phyloP scores from a whole-genome alignment of 2,888 invertebrate genomes.

The Callyntrura guangdongensis region DNA sequence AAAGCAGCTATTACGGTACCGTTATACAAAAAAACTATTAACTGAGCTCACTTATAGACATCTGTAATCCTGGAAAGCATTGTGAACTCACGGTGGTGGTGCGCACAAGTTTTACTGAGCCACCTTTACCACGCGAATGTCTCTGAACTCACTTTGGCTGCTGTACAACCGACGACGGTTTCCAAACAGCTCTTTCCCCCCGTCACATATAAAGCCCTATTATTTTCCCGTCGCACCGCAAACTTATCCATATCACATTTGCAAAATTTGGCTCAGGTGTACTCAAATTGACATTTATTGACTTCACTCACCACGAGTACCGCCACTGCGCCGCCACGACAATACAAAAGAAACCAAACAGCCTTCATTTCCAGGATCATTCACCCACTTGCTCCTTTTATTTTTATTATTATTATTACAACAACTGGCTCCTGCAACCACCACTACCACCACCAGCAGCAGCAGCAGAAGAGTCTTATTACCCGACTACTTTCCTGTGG shows the following conservation, averaged over 20 bases:
- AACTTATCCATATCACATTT: conserved; percentile 27
- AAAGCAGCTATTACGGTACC: neutral
- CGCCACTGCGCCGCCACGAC: neutral
- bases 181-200: neutral
- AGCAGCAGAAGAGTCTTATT: neutral
- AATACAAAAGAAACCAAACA: neutral
- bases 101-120: conserved; percentile 25
- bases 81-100: neutral
- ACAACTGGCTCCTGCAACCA: neutral
- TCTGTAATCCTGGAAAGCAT: neutral
- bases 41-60: neutral
- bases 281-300: conserved; percentile 74
- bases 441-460: too few species aligned
- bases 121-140: neutral
- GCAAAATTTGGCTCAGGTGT: conserved; percentile 75
- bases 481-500: neutral
- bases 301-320: conserved; percentile 63
- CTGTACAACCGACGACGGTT: neutral
- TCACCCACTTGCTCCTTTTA: neutral
- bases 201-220: neutral
- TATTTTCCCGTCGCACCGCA: neutral
- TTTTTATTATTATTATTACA: conserved; percentile 29
- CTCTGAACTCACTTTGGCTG: neutral
- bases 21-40: neutral
- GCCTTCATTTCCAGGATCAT: conserved; percentile 14